Conservation (phyloP, 2,797 vertebrate genomes). For the Catamblyrhynchus diadema region DNA sequence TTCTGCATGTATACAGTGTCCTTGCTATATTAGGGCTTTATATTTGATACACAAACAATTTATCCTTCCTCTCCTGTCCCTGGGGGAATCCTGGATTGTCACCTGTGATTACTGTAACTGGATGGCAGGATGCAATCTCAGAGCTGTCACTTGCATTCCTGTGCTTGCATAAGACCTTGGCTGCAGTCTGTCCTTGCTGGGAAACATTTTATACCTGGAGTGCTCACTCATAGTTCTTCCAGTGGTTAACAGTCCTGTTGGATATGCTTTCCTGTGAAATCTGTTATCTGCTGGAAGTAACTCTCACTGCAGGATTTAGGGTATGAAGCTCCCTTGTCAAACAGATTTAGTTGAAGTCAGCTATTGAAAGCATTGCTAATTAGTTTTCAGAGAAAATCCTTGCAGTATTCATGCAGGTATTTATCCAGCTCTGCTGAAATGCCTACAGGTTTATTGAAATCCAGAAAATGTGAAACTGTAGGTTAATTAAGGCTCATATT, state of each 20-base stretch:
- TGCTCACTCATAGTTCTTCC: not conserved
- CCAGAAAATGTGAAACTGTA: conserved; percentile 65
- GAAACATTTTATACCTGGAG: not conserved
- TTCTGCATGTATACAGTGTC: not conserved
- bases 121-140: not conserved
- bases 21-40: not conserved
- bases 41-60: not conserved
- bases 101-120: not conserved
- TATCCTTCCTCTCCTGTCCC: not conserved
- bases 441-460: conserved; percentile 68
- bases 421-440: conserved; percentile 62
- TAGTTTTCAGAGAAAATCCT: conserved; percentile 67
- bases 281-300: conserved; percentile 23
- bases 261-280: not conserved
- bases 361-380: conserved; percentile 64
- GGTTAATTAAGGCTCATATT: conserved; percentile 69
- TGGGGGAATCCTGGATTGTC: not conserved
- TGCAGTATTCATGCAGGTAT: conserved; percentile 68
- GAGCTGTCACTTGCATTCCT: not conserved
- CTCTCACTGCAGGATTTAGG: conserved; percentile 37
- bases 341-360: conserved; percentile 36
- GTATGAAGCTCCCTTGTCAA: conserved; percentile 42
- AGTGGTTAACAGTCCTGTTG: not conserved
- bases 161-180: not conserved
- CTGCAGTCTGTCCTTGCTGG: not conserved